These are phyloP conservation scores for Sceloporus undulatus DNA, from an alignment of 2,113 vertebrate genomes.

Conservation along the genomic window DNA sequence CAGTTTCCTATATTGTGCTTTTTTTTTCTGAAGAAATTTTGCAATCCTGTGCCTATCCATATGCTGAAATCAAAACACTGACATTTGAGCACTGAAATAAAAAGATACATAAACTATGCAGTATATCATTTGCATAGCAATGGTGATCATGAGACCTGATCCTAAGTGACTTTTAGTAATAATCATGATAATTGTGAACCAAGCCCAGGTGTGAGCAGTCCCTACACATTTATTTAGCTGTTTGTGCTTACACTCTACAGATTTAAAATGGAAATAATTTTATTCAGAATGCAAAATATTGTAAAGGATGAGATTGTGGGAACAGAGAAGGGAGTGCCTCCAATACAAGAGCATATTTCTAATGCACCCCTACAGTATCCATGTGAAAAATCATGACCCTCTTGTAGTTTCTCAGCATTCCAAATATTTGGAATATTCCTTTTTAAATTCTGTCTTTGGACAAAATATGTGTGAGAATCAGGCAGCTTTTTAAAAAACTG, in stretches of 20 bases:
- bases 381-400: constrained; percentile 42
- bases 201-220: not conserved
- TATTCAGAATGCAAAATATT: not conserved
- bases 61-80: not conserved
- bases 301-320: not conserved
- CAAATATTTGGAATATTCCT: constrained; percentile 51
- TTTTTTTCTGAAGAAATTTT: not conserved
- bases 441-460: constrained; percentile 43
- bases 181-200: not conserved
- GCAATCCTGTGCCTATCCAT: not conserved
- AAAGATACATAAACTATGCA: not conserved
- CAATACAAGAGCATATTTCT: constrained; percentile 34
- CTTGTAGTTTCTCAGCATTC: constrained; percentile 50
- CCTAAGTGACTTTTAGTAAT: not conserved
- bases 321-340: constrained; percentile 49
- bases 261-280: not conserved
- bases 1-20: not conserved
- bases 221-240: not conserved
- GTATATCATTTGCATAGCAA: not conserved
- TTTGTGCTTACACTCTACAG: not conserved
- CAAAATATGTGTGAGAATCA: constrained; percentile 29
- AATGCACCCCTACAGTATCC: constrained; percentile 53
- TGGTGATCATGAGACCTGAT: not conserved
- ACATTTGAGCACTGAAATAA: not conserved
- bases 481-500: not conserved